These are phyloP conservation scores for Drosophila busckii DNA, from an alignment of 1,140 invertebrate genomes.

Conservation along the genomic window DNA sequence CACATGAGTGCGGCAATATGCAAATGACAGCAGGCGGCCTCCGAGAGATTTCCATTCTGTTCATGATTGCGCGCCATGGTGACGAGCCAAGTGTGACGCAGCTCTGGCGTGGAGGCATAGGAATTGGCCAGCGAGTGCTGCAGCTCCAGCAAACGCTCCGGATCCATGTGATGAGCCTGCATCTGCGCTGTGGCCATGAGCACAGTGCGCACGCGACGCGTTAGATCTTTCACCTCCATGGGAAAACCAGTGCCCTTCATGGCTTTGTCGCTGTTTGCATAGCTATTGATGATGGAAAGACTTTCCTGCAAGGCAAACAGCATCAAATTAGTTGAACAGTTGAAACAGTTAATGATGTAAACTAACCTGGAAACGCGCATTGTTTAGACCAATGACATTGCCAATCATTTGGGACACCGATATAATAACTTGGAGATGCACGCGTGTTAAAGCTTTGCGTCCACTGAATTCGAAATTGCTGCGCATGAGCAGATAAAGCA, in stretches of 20 bases:
- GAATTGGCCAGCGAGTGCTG: slow-evolving; percentile 96
- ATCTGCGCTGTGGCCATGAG: slow-evolving; percentile 96
- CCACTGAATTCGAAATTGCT: slow-evolving; percentile 94
- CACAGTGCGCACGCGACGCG: slow-evolving; percentile 93
- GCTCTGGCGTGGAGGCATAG: slow-evolving; percentile 95
- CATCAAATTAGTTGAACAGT: no score
- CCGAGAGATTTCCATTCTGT: slow-evolving; percentile 81
- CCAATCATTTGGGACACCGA: slow-evolving; percentile 95
- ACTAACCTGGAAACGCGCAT: slow-evolving; percentile 93
- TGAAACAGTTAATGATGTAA: no score
- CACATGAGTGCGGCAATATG: slow-evolving; percentile 95
- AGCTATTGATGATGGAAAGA: slow-evolving; percentile 94
- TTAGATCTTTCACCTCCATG: slow-evolving; percentile 93
- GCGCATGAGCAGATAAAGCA: slow-evolving; percentile 94
- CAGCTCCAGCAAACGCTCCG: slow-evolving; percentile 93
- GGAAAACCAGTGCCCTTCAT: slow-evolving; percentile 95
- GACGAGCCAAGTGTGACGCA: slow-evolving; percentile 95
- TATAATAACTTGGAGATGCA: slow-evolving; percentile 93
- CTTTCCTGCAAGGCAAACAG: no score
- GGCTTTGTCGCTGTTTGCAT: slow-evolving; percentile 93
- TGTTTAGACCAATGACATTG: slow-evolving; percentile 91
- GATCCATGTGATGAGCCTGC: slow-evolving; percentile 92
- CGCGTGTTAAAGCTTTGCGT: slow-evolving; percentile 89
- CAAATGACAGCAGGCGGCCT: slow-evolving; percentile 92
- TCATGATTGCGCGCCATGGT: slow-evolving; percentile 93